Evolutionary conservation across 2,113 vertebrate species (phyloP), one percentile per base, ranked within the genome.

Genomic region (Agelaius phoeniceus): DNA sequence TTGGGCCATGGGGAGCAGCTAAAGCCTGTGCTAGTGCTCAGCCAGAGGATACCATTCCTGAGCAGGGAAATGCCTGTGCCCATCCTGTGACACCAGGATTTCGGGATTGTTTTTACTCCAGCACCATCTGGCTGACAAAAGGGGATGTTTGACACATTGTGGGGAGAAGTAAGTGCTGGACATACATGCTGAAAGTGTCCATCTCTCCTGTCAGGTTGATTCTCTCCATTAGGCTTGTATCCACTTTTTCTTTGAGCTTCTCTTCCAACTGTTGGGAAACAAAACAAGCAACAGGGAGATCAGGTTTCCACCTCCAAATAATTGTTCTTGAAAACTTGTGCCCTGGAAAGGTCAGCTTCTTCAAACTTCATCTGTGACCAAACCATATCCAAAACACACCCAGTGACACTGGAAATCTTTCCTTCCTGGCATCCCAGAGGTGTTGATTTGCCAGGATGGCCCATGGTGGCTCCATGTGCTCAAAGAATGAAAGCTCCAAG

Each of bases 151-250:
- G 90, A 28, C 13, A 27, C 3, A 19, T 2, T 28, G 10, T 71
- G 89, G 68, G 58, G 89, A 51, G 66, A 80, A 55, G n/a, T 11
- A 9, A 5, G 10, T 63, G 52, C 73, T 61, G 57, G 88, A 97
- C 98, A 21, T 98, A 99, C 99, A 98, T 99, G 99, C 99, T 99
- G 97, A 99, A 99, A 1, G 99, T 99, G 96, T 99, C 99, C 98
- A 99, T 99, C 98, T 99, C 99, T 81, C 98, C 99, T 1, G 98
- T 99, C 97, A 99, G 97, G 94, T 99, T 99, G 95, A 99, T 99
- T 94, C 99, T 98, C 87, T 99, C 99, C 89, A 96, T 96, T 13
- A 99, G 98, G 75, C 98, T 98, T 72, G 98, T 97, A 71, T 99
- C 99, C 63, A 99, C 99, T 92, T 99, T 99, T 98, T 99, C 99